Evolutionary conservation across 2,888 invertebrate species (phyloP).

Genomic region (Norana najaformis): DNA sequence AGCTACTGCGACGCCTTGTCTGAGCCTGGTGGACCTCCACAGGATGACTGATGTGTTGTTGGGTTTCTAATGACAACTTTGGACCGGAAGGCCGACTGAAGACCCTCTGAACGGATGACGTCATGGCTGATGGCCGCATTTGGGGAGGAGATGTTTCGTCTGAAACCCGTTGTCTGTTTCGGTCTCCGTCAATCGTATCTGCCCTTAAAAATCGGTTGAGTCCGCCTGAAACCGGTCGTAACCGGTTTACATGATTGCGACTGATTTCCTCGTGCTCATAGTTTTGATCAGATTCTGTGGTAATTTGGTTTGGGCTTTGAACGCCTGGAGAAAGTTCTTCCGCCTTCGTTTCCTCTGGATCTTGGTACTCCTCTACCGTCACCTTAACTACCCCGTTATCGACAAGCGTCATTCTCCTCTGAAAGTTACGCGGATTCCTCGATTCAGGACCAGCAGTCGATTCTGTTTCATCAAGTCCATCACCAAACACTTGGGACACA

Average conservation of each 20-base stretch:
- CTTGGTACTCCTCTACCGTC: not conserved
- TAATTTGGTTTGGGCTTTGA: not conserved
- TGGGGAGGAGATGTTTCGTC: not conserved
- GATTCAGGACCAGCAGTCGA: not conserved
- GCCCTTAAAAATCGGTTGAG: not conserved
- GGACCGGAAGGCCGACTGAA: not conserved
- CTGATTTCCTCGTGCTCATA: not conserved
- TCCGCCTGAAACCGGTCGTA: not conserved
- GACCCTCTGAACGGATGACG: not conserved
- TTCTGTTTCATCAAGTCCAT: not conserved
- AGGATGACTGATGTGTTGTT: not conserved
- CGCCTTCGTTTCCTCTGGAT: not conserved
- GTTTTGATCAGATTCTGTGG: not conserved
- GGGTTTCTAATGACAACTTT: not conserved
- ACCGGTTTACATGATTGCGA: not conserved
- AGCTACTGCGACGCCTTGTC: not conserved
- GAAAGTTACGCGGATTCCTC: not conserved
- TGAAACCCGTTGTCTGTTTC: not conserved
- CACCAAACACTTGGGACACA: not conserved
- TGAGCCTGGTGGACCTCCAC: not conserved
- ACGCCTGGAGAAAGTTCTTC: not conserved
- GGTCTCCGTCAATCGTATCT: not conserved
- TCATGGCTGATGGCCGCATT: not conserved
- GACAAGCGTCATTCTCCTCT: constrained; percentile 14
- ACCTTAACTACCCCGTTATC: constrained; percentile 15